Percentiles rank a stretch among this genome's conserved stretches.
These are phyloP conservation scores for Circaetus gallicus DNA, from an alignment of 2,113 vertebrate genomes.

Conservation along the genomic window DNA sequence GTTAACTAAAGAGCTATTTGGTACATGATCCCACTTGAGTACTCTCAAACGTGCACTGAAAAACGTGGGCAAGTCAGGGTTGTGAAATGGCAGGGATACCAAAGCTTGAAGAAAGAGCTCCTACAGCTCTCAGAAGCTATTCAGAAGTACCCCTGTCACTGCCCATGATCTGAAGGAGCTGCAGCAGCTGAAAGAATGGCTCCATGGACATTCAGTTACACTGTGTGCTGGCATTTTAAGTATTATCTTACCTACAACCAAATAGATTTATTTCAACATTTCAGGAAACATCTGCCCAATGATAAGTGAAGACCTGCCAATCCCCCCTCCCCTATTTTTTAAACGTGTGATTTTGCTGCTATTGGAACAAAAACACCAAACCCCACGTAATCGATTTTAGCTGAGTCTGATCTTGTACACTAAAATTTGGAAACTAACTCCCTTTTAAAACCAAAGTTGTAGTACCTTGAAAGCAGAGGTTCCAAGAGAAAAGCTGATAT, in stretches of 20 bases:
- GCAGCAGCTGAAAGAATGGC: neutral
- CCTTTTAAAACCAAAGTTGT: neutral
- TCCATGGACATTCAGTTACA: neutral
- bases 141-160: neutral
- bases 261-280: neutral
- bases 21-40: neutral
- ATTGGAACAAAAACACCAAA: neutral
- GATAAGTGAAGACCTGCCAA: neutral
- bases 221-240: neutral
- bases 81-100: neutral
- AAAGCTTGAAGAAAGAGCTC: neutral
- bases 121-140: neutral
- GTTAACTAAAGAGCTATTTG: neutral
- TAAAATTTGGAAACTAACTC: neutral
- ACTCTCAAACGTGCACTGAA: neutral
- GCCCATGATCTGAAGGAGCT: neutral
- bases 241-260: neutral
- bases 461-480: neutral
- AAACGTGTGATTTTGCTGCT: neutral
- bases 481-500: neutral
- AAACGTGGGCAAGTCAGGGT: neutral
- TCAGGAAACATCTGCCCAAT: neutral
- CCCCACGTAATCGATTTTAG: neutral
- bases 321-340: neutral
- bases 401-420: neutral